phyloP scores from a whole-genome alignment of 2,797 vertebrate species.

The Perodicticus potto region DNA sequence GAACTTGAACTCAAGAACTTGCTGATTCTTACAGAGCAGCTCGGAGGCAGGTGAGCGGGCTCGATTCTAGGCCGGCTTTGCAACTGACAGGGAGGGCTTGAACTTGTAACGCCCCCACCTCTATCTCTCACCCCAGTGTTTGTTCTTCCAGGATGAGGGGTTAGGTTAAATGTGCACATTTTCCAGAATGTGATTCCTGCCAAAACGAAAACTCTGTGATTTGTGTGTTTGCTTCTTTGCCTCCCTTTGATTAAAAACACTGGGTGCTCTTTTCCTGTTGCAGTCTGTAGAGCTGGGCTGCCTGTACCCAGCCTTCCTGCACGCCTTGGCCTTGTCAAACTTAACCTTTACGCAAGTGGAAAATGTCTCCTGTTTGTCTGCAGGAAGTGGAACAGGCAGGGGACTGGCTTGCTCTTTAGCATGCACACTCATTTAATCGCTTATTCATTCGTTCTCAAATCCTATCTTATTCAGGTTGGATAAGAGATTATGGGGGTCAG shows the following conservation, averaged over 20 bases:
- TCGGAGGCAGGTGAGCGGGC: not conserved
- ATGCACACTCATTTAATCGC: not conserved
- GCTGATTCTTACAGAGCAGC: not conserved
- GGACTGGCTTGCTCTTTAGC: not conserved
- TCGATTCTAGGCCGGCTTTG: not conserved
- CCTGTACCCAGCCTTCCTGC: not conserved
- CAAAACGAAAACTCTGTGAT: not conserved
- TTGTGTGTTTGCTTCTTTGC: constrained; percentile 33
- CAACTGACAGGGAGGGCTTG: not conserved
- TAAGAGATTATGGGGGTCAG: no score
- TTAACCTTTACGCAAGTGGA: not conserved
- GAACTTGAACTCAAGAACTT: constrained; percentile 9
- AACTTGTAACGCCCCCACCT: not conserved
- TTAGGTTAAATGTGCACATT: not conserved
- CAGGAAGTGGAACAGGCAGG: not conserved
- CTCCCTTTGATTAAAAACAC: not conserved
- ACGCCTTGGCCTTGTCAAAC: not conserved
- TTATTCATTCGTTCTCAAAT: not conserved
- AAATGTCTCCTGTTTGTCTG: not conserved
- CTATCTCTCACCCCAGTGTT: not conserved
- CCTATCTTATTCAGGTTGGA: not conserved
- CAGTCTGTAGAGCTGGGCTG: not conserved
- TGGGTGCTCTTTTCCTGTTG: not conserved
- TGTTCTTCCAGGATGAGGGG: not conserved
- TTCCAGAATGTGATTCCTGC: not conserved